Evolutionary conservation across 1,140 invertebrate species (phyloP).

Genomic region (Hyles vespertilio): DNA sequence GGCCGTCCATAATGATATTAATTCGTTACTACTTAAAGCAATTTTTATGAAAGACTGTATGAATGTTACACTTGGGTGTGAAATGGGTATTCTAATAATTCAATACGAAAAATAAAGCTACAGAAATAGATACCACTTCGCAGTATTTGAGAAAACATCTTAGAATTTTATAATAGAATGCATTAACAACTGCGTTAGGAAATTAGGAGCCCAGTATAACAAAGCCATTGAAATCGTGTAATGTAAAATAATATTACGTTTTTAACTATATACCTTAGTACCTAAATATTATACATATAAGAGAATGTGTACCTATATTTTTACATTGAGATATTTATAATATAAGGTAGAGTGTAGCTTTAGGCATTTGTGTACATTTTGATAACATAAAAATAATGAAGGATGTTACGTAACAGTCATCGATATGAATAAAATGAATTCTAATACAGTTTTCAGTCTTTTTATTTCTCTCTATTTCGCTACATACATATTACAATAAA

Average conservation of each 20-base stretch:
- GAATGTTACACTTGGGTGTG: conserved; percentile 20
- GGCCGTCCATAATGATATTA: conserved; percentile 61
- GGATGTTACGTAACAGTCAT: conserved; percentile 45
- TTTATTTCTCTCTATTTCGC: conserved; percentile 32
- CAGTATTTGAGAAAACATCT: not conserved
- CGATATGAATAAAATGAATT: conserved; percentile 49
- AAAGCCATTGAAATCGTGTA: conserved; percentile 8
- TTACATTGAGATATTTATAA: conserved; percentile 62
- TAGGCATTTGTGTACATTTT: conserved; percentile 68
- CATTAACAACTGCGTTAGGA: not conserved
- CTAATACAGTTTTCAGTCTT: conserved; percentile 57
- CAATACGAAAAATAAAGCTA: no score
- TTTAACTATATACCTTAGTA: conserved; percentile 42
- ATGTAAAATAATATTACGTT: conserved; percentile 20
- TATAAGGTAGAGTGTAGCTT: conserved; percentile 39
- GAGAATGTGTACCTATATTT: conserved; percentile 61
- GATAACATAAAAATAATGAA: conserved; percentile 51
- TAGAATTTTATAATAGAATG: not conserved
- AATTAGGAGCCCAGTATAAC: conserved; percentile 6
- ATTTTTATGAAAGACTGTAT: conserved; percentile 53
- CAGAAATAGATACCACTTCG: not conserved
- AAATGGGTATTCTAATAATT: not conserved
- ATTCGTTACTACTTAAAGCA: conserved; percentile 45
- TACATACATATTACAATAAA: not conserved
- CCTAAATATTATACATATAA: conserved; percentile 32